These are phyloP conservation scores for Diplogasteroides magnus DNA, from an alignment of 1,140 invertebrate genomes.

Conservation along the genomic window DNA sequence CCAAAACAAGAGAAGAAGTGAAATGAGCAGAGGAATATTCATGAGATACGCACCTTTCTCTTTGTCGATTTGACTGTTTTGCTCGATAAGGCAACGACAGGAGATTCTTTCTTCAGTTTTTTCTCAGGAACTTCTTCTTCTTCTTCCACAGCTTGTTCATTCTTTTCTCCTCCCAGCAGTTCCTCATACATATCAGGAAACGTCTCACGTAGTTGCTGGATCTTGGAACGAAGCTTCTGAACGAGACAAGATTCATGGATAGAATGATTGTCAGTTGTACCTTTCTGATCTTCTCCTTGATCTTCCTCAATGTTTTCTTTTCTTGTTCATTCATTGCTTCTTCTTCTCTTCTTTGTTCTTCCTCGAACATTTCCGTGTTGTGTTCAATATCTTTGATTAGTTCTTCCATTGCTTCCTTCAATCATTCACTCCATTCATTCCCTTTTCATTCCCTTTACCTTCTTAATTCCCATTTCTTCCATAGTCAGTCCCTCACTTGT, in stretches of 20 bases:
- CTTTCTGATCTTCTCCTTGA: conserved; percentile 6
- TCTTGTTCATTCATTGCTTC: background rate
- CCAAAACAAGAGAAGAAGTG: too few species aligned
- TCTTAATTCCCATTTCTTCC: background rate
- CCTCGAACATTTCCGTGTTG: background rate
- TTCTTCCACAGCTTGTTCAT: too few species aligned
- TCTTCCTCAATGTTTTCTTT: background rate
- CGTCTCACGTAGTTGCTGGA: conserved; percentile 1
- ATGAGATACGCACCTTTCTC: too few species aligned
- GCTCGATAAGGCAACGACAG: too few species aligned
- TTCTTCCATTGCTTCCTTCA: background rate
- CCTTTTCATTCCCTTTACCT: too few species aligned
- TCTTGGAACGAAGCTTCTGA: background rate
- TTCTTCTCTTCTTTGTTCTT: background rate
- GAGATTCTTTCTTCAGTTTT: too few species aligned
- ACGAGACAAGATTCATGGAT: background rate
- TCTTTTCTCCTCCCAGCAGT: background rate
- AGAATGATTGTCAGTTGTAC: conserved; percentile 3
- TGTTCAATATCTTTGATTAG: background rate
- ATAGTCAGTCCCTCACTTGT: too few species aligned
- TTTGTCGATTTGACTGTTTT: too few species aligned
- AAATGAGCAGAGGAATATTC: too few species aligned
- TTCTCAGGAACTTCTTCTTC: too few species aligned
- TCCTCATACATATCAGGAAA: conserved; percentile 14
- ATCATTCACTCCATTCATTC: background rate